A percentile compares a stretch with the other conserved stretches of the same genome.
Evolutionary conservation across 2,888 invertebrate species (phyloP).

Genomic region (Drepanosiphum platanoidis): DNA sequence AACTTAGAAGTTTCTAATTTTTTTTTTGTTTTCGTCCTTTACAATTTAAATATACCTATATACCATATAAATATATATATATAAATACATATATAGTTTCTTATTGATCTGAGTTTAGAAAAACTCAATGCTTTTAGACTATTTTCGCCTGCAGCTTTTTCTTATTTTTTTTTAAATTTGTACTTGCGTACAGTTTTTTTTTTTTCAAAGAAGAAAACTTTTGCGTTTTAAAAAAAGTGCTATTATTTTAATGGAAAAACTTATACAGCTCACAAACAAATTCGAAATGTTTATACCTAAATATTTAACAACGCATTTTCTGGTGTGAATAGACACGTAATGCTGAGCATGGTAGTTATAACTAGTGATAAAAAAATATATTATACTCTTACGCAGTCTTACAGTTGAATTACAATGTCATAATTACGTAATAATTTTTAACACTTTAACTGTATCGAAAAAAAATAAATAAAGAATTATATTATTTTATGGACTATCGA

Average conservation of each 20-base stretch:
- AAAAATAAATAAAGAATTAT: not conserved
- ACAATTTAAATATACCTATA: too few species aligned
- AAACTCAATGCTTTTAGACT: constrained; percentile 48
- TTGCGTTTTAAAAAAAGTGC: constrained; percentile 36
- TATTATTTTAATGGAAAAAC: constrained; percentile 59
- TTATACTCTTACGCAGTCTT: too few species aligned
- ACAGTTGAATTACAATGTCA: not conserved
- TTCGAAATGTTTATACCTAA: not conserved
- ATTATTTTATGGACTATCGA: too few species aligned
- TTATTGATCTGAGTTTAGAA: constrained; percentile 24
- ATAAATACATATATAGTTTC: constrained; percentile 26
- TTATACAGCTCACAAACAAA: not conserved
- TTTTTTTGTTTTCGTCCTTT: constrained; percentile 27
- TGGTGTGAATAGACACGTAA: not conserved
- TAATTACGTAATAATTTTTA: not conserved
- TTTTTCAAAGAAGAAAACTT: constrained; percentile 31
- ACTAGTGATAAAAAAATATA: not conserved
- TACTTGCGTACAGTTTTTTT: constrained; percentile 29
- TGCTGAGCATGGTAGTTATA: not conserved
- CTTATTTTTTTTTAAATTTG: constrained; percentile 29
- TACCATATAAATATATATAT: too few species aligned
- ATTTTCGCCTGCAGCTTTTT: constrained; percentile 17
- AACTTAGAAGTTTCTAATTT: constrained; percentile 17
- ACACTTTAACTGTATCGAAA: not conserved
- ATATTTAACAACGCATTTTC: not conserved